phyloP scores from a whole-genome alignment of 1,140 invertebrate genomes.

The Anthonomus grandis region DNA sequence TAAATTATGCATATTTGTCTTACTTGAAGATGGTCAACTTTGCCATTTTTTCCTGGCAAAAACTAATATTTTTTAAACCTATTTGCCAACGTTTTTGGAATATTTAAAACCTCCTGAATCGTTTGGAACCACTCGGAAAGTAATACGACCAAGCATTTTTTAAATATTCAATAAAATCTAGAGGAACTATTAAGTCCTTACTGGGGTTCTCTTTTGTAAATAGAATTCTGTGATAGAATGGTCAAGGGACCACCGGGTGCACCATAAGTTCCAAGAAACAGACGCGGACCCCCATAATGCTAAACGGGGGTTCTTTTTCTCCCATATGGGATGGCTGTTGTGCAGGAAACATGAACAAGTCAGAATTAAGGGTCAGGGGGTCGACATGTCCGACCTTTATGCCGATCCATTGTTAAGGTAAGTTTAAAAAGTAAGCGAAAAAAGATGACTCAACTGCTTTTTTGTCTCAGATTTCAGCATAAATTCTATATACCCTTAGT shows the following conservation, averaged over 20 bases:
- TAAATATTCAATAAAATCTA: too few relatives aligned
- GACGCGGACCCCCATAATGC: slow-evolving; percentile 96
- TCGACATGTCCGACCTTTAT: slow-evolving; percentile 84
- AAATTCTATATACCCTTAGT: slow-evolving; percentile 83
- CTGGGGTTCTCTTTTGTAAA: too few relatives aligned
- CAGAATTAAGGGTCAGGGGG: slow-evolving; percentile 76
- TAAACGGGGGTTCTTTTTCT: slow-evolving; percentile 92
- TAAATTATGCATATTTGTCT: too few relatives aligned
- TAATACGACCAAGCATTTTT: too few relatives aligned
- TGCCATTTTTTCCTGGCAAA: too few relatives aligned
- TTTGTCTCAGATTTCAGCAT: slow-evolving; percentile 67
- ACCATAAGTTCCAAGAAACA: slow-evolving; percentile 96
- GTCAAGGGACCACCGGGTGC: slow-evolving; percentile 91
- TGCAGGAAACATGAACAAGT: slow-evolving; percentile 90
- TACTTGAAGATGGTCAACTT: too few relatives aligned
- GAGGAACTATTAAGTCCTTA: too few relatives aligned
- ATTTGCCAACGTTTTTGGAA: too few relatives aligned
- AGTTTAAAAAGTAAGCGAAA: slow-evolving; percentile 49
- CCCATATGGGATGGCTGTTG: slow-evolving; percentile 93
- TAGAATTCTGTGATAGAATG: slow-evolving; percentile 92
- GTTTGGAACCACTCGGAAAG: too few relatives aligned
- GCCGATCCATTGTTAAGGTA: slow-evolving; percentile 76
- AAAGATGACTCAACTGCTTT: too few relatives aligned
- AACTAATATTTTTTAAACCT: too few relatives aligned
- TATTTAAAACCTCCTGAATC: too few relatives aligned